Conservation (phyloP, 2,888 invertebrate genomes). For the Phoenoteleia sp. region DNA sequence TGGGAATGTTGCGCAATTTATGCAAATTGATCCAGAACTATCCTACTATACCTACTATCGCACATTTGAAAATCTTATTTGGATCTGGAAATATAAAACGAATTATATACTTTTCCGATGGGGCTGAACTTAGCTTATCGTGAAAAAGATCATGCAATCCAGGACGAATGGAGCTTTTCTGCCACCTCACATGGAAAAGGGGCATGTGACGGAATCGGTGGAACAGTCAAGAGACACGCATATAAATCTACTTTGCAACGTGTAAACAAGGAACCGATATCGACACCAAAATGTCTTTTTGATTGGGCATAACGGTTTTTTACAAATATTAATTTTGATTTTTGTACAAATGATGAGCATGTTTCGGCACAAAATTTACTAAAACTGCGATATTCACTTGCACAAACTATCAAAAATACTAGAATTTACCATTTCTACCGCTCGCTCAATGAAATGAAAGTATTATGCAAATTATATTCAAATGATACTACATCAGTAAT, state of each 20-base stretch:
- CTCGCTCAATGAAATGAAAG: background rate
- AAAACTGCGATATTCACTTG: background rate
- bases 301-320: background rate
- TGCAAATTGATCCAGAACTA: too few species aligned
- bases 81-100: background rate
- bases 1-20: too few species aligned
- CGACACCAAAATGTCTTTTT: background rate
- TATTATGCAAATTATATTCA: background rate
- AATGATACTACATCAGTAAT: background rate
- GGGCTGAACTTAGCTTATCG: slow-evolving; percentile 23
- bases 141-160: slow-evolving; percentile 1
- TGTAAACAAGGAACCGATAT: background rate
- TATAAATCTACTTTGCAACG: background rate
- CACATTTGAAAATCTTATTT: background rate
- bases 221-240: slow-evolving; percentile 4
- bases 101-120: slow-evolving; percentile 28
- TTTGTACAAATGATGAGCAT: background rate
- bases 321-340: background rate
- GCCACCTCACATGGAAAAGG: slow-evolving; percentile 34
- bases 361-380: too few species aligned
- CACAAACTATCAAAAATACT: background rate
- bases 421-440: too few species aligned
- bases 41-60: too few species aligned
- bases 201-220: slow-evolving; percentile 7
- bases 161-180: slow-evolving; percentile 23